A percentile compares a stretch with the other conserved stretches of the same genome.
These are phyloP conservation scores for Morinoia aosen DNA, from an alignment of 2,888 invertebrate genomes.

Conservation along the genomic window DNA sequence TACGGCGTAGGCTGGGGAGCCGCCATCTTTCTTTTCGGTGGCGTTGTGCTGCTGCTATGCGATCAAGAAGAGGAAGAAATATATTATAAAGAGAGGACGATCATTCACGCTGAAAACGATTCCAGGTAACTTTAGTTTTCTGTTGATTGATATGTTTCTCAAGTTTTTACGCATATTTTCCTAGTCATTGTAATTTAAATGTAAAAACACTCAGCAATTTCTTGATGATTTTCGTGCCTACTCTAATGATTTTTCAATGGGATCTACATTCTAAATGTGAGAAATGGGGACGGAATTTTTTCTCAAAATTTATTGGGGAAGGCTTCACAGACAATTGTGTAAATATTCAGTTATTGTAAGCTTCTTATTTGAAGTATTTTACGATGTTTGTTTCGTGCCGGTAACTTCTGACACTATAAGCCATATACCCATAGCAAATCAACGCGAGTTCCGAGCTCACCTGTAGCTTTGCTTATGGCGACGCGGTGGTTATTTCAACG, in stretches of 20 bases:
- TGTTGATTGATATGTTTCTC: background rate
- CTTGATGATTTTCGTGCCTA: background rate
- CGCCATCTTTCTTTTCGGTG: conserved; percentile 94
- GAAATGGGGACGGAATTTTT: background rate
- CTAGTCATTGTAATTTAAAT: background rate
- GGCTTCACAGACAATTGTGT: background rate
- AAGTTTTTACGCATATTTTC: background rate
- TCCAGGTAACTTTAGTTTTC: conserved; percentile 56
- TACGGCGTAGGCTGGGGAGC: conserved; percentile 99
- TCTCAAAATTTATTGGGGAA: no score
- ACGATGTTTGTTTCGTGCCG: background rate
- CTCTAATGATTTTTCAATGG: background rate
- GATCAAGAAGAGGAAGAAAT: conserved; percentile 99
- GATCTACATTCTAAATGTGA: background rate
- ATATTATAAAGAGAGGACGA: conserved; percentile 86
- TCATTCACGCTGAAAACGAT: conserved; percentile 67
- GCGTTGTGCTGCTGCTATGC: conserved; percentile 91
- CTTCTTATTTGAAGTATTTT: background rate
- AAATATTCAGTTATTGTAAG: background rate
- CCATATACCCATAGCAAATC: background rate
- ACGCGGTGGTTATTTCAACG: background rate
- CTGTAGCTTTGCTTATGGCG: background rate
- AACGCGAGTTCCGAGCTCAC: background rate
- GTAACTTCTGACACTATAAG: background rate
- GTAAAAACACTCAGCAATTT: background rate